Base-by-base conservation (phyloP, 53 echinoderm and acorn worm genomes). In the Apostichopus leukothele region DNA sequence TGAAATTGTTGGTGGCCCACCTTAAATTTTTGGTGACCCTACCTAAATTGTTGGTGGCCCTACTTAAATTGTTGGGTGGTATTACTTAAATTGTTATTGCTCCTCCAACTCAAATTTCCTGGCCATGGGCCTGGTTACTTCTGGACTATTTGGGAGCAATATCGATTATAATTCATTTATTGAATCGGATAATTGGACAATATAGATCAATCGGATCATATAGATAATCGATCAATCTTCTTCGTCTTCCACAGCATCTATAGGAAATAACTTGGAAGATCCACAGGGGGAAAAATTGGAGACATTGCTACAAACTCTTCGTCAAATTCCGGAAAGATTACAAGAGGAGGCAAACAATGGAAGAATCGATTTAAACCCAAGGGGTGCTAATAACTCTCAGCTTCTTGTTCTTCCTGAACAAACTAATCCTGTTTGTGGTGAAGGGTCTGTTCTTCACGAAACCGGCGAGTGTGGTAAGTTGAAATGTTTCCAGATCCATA, bases 381-480 rank as follows among this genome's bases (percentile, higher is more conserved):
- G 19, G 50, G 51, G 54, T 50, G 18, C 18, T 6, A 79, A 79
- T 50, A 53, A 19, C 51, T 52, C 52, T 51, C 79, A 51, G 51
- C 79, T 79, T 9, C n/a, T 79, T 11, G 79, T 79, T 16, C 20
- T 79, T 13, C 79, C 39, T 1, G 79, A 79, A 52, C 52, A 53
- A 13, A 79, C 18, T 18, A 53, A 79, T 19, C 79, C 50, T 7
- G n/a, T 51, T 3, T 79, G 79, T 51, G 51, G n/a, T 51, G 79
- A 79, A n/a, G 79, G 79, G 4, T 79, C 79, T 4, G 79, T 51
- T n/a, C 51, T 53, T 8, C 39, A 79, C 50, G 79, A 79, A 63
- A 63, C 63, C n/a, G n/a, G 53, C 8, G 79, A 79, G 7, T 53
- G 39, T 76, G 60, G 39, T 76, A 53, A 26, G 50, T 78, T 67